A percentile compares a stretch with the other conserved stretches of the same genome.
Conservation (phyloP, 2,888 invertebrate genomes). For the Spialia ferax region DNA sequence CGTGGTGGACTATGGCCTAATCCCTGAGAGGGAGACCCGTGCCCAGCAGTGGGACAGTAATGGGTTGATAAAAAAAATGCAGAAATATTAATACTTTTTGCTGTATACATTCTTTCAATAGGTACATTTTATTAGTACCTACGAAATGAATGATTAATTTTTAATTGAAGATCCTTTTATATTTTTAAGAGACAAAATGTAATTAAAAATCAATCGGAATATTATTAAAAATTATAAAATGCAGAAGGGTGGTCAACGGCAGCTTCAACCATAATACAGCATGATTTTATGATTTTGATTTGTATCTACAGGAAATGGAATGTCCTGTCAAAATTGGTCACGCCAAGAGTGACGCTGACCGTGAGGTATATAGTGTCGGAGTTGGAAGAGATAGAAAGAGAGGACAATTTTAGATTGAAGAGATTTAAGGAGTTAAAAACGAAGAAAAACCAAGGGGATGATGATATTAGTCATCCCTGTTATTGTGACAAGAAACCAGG, state of each 20-base stretch:
- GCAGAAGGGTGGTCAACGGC: conserved; percentile 49
- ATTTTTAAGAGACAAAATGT: no score
- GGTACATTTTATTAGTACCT: no score
- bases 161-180: not conserved
- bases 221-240: not conserved
- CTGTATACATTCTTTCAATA: no score
- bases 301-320: conserved; percentile 61
- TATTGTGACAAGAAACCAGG: conserved; percentile 23
- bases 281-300: conserved; percentile 42
- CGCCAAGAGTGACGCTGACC: conserved; percentile 53
- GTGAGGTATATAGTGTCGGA: conserved; percentile 53
- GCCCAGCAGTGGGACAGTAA: no score
- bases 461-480: conserved; percentile 12
- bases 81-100: no score
- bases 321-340: conserved; percentile 53
- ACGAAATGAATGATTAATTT: no score
- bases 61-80: no score
- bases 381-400: conserved; percentile 54
- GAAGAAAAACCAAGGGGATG: conserved; percentile 42
- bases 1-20: no score
- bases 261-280: conserved; percentile 29
- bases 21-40: no score
- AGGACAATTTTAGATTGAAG: conserved; percentile 59
- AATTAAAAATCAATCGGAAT: not conserved
- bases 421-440: conserved; percentile 54